These are phyloP conservation scores for Marisa cornuarietis DNA, from an alignment of 1,140 invertebrate species.

Conservation along the genomic window DNA sequence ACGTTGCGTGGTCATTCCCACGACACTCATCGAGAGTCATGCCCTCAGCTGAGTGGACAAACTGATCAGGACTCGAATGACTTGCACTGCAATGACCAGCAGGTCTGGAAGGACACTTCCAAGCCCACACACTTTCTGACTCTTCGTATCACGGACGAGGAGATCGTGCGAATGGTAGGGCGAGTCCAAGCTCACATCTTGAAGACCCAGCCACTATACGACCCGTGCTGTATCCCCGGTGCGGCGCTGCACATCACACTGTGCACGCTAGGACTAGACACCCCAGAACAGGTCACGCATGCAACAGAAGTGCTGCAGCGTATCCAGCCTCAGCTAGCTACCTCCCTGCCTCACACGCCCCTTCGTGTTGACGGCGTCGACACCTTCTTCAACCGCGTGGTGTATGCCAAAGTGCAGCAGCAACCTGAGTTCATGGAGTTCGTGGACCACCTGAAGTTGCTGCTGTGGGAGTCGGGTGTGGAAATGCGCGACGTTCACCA, in stretches of 20 bases:
- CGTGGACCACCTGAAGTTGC: conserved; percentile 51
- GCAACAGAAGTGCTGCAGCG: conserved; percentile 51
- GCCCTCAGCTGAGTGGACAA: not conserved
- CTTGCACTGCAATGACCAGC: conserved; percentile 27
- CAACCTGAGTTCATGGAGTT: conserved; percentile 48
- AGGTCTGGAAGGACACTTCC: conserved; percentile 47
- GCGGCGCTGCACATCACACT: conserved; percentile 56
- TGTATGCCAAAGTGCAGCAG: conserved; percentile 57
- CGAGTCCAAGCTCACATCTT: conserved; percentile 49
- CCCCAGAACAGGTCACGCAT: conserved; percentile 50
- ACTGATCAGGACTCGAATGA: conserved; percentile 22
- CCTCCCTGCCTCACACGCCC: conserved; percentile 37
- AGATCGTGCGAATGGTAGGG: conserved; percentile 39
- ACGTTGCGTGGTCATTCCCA: conserved; percentile 14
- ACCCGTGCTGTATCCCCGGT: conserved; percentile 45
- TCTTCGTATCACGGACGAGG: conserved; percentile 55
- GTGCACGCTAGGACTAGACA: conserved; percentile 60
- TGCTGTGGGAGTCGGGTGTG: conserved; percentile 53
- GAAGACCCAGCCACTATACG: conserved; percentile 40
- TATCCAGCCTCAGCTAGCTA: conserved; percentile 40
- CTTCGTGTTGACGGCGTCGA: conserved; percentile 49
- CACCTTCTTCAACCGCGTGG: conserved; percentile 61
- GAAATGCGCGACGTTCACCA: conserved; percentile 53
- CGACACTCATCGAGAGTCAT: not conserved
- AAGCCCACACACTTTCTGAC: conserved; percentile 66